A percentile compares a stretch with the other conserved stretches of the same genome.
Conservation (phyloP, 2,888 invertebrate genomes). For the Notocelia uddmanniana region DNA sequence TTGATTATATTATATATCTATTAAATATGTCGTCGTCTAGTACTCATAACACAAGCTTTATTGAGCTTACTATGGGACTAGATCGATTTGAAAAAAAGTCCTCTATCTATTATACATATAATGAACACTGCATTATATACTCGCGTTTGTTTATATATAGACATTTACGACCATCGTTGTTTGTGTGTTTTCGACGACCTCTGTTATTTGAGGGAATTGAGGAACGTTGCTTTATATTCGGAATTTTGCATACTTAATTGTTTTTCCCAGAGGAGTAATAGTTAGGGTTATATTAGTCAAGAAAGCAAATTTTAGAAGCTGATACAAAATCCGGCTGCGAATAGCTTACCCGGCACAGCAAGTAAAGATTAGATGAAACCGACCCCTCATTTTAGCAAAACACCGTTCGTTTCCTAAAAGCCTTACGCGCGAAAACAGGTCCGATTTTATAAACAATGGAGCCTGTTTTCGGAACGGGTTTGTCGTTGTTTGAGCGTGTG, state of each 20-base stretch:
- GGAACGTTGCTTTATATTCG: not conserved
- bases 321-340: not conserved
- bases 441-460: conserved; percentile 43
- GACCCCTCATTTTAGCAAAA: conserved; percentile 14
- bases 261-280: too few species aligned
- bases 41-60: too few species aligned
- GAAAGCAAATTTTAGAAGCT: not conserved
- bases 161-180: too few species aligned
- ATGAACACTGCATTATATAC: not conserved
- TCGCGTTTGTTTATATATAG: not conserved
- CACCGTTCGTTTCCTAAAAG: conserved; percentile 40
- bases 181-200: too few species aligned
- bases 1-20: too few species aligned
- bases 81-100: too few species aligned
- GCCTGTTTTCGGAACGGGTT: conserved; percentile 62
- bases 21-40: too few species aligned
- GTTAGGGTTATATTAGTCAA: not conserved
- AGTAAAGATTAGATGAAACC: not conserved
- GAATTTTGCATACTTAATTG: not conserved
- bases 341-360: not conserved
- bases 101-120: too few species aligned
- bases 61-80: too few species aligned
- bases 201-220: too few species aligned
- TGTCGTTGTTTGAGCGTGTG: conserved; percentile 65
- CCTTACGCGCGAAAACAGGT: conserved; percentile 29